phyloP scores from a whole-genome alignment of 2,888 invertebrate genomes.

The Lithophane semibrunnea region DNA sequence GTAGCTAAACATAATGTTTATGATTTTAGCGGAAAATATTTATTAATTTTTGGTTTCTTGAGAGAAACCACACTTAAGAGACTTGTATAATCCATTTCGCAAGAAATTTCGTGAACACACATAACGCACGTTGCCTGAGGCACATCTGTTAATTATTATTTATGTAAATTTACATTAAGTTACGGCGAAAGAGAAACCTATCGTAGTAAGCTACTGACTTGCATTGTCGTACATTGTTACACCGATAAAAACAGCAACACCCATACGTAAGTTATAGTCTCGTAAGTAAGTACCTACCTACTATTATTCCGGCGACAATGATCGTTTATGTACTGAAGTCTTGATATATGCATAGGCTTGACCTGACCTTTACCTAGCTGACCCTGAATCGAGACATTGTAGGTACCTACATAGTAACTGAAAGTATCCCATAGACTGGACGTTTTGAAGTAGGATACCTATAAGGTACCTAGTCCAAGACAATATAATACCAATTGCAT shows the following conservation, averaged over 20 bases:
- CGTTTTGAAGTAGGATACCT: not conserved
- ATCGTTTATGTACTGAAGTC: not conserved
- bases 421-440: not conserved
- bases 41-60: slow-evolving; percentile 11
- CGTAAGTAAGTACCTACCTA: not conserved
- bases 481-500: not conserved
- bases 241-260: slow-evolving; percentile 2
- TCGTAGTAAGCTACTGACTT: slow-evolving; percentile 29
- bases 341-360: not conserved
- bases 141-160: slow-evolving; percentile 70
- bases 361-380: not conserved
- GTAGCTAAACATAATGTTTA: slow-evolving; percentile 19
- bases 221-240: slow-evolving; percentile 15
- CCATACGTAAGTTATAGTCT: not conserved
- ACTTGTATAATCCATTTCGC: slow-evolving; percentile 70
- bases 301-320: not conserved
- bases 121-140: slow-evolving; percentile 58
- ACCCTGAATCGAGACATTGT: not conserved
- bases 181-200: slow-evolving; percentile 65
- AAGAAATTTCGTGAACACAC: slow-evolving; percentile 68
- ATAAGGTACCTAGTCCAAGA: not conserved
- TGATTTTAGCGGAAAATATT: slow-evolving; percentile 23
- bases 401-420: too few relatives aligned
- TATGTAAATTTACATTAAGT: slow-evolving; percentile 73
- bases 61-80: slow-evolving; percentile 10